Base-by-base conservation (phyloP, 2,113 vertebrate genomes). In the Onychostoma macrolepis region DNA sequence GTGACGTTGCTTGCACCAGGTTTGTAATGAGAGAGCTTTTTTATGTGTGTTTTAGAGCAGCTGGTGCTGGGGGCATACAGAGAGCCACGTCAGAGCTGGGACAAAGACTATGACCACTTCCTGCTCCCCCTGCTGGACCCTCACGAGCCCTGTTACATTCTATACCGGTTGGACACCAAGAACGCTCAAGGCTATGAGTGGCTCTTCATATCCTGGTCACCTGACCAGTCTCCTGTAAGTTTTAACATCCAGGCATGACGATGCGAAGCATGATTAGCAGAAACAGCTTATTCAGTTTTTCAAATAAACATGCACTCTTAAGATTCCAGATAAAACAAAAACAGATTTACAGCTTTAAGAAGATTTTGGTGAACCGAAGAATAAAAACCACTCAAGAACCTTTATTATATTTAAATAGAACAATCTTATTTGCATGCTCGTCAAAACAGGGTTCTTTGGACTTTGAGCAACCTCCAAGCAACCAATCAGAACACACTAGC, bases 141-240 rank as follows among this genome's bases (percentile, higher is more conserved):
- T 67, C 95, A 95, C 90, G 96, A 99, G 92, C 98, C 98, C 0
- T 99, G 98, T 93, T 99, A 99, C 58, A 80, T 99, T 90, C 95
- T 99, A 8, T 99, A 98, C 92, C 97, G 98, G 86, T 96, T 99
- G 19, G 98, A 99, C 94, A 97, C 97, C 67, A 96, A 97, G 93
- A 99, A 99, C 6, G 97, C 97, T 69, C 97, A 96, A 93, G 98
- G 98, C 84, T 98, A 95, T 0, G 98, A 99, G 93, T 99, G 98
- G 98, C 93, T 99, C 90, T 99, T 99, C 94, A 95, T 99, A 61
- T 98, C 98, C 43, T 99, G 98, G 98, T 99, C 98, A 33, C 98
- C 98, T 1, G 98, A 99, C 90, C 97, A 96, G 88, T 99, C 98
- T 87, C 97, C 98, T 4, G 98, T 99, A 95, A 43, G 93, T 82